phyloP scores from a whole-genome alignment of 2,113 vertebrate genomes.

The Trichechus manatus region DNA sequence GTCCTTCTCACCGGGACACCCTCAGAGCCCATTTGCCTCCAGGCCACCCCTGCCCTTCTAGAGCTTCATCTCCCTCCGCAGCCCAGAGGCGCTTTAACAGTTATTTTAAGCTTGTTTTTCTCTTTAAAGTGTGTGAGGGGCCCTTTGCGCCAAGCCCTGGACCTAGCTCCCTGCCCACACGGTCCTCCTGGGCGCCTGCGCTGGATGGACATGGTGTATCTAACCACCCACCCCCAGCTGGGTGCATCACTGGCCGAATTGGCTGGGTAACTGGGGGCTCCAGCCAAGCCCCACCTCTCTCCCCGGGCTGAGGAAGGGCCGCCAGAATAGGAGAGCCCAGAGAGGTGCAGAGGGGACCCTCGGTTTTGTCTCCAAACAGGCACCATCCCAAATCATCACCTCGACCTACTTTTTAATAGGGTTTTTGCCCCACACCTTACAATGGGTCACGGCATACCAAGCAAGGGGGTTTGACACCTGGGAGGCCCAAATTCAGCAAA shows the following conservation, averaged over 20 bases:
- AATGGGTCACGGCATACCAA: not conserved
- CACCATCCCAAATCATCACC: not conserved
- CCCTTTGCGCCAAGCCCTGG: too few relatives aligned
- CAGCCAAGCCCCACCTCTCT: too few relatives aligned
- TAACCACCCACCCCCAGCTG: not conserved
- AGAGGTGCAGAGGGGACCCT: not conserved
- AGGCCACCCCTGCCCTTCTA: not conserved
- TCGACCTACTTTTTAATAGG: not conserved
- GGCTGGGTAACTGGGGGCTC: not conserved
- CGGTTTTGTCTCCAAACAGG: not conserved
- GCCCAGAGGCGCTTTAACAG: not conserved
- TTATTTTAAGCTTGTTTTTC: not conserved
- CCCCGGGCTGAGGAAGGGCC: too few relatives aligned
- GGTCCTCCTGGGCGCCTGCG: not conserved
- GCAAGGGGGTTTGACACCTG: not conserved
- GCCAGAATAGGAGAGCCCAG: not conserved
- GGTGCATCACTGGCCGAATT: not conserved
- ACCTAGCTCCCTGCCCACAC: not conserved
- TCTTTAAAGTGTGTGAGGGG: not conserved
- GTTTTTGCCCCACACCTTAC: not conserved
- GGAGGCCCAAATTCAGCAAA: not conserved
- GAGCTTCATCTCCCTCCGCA: too few relatives aligned
- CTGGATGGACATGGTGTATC: not conserved
- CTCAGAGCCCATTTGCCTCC: not conserved
- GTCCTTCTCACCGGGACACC: accelerated